A percentile compares a stretch with the other conserved stretches of the same genome.
phyloP scores from a whole-genome alignment of 2,113 vertebrate species.

The Hippocampus comes region DNA sequence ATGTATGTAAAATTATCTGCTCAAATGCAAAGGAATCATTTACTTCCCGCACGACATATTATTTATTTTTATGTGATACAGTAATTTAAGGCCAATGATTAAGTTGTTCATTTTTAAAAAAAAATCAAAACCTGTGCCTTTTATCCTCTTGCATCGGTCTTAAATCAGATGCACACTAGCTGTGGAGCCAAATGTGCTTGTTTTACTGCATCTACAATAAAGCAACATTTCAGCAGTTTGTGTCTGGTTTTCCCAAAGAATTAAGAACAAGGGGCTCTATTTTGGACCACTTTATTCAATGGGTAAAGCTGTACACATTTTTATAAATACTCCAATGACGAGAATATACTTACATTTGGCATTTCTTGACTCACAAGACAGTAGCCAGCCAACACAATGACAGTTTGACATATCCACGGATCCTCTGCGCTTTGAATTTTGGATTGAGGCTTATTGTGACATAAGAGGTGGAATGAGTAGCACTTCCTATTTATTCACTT shows the following conservation, averaged over 20 bases:
- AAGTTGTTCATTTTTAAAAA: not conserved
- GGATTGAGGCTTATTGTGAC: conserved; percentile 19
- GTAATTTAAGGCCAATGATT: not conserved
- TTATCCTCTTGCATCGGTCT: not conserved
- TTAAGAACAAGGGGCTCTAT: conserved; percentile 18
- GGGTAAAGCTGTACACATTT: conserved; percentile 75
- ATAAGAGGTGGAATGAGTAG: not conserved
- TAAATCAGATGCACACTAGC: not conserved
- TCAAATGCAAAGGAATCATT: not conserved
- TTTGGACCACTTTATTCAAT: conserved; percentile 75
- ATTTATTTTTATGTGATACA: not conserved
- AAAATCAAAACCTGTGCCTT: not conserved
- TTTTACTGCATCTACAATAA: not conserved
- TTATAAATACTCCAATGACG: conserved; percentile 70
- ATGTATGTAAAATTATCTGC: not conserved
- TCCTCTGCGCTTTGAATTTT: not conserved
- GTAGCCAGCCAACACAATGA: conserved; percentile 42
- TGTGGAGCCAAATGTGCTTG: not conserved
- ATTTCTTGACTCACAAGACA: conserved; percentile 44
- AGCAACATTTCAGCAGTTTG: not conserved
- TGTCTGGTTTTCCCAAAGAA: not conserved
- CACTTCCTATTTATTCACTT: conserved; percentile 2
- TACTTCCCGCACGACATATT: not conserved
- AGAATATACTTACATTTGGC: conserved; percentile 60
- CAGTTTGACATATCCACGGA: conserved; percentile 33